These are phyloP conservation scores for Agapornis roseicollis DNA, from an alignment of 2,113 vertebrate genomes.

Conservation along the genomic window DNA sequence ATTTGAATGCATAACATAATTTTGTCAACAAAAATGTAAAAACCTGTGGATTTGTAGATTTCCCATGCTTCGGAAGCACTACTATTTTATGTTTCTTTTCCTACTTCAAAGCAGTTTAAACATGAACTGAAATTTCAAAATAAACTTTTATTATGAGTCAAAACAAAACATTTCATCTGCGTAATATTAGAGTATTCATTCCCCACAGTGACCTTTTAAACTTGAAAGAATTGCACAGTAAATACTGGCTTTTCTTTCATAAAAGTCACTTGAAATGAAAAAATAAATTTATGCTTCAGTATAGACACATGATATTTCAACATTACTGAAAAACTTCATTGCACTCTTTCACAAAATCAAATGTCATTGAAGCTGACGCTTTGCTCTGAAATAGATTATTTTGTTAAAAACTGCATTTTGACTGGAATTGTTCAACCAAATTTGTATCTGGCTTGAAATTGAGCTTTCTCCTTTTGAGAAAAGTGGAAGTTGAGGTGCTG, in stretches of 20 bases:
- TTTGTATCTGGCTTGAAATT: not conserved
- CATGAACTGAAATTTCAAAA: slow-evolving; percentile 2
- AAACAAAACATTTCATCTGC: slow-evolving; percentile 38
- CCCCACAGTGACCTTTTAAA: slow-evolving; percentile 23
- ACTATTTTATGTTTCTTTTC: not conserved
- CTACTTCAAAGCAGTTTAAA: not conserved
- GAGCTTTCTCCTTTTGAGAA: not conserved
- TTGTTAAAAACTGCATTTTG: not conserved
- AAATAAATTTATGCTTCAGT: not conserved
- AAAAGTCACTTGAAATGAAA: slow-evolving; percentile 9
- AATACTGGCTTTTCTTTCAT: slow-evolving; percentile 23
- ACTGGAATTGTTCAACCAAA: not conserved
- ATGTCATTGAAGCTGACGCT: not conserved
- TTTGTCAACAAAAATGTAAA: not conserved
- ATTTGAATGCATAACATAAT: not conserved
- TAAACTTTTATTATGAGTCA: slow-evolving; percentile 28
- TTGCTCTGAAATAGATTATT: not conserved
- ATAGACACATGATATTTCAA: not conserved
- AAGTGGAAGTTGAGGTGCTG: not conserved
- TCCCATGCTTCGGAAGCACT: not conserved
- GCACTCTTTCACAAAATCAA: not conserved
- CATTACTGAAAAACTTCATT: not conserved
- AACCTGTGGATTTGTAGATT: not conserved
- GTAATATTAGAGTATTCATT: slow-evolving; percentile 8
- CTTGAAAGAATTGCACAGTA: slow-evolving; percentile 28